Percentiles rank a stretch among this genome's conserved stretches.
These are phyloP conservation scores for Garrulus glandarius DNA, from an alignment of 2,797 vertebrate species.

Conservation along the genomic window DNA sequence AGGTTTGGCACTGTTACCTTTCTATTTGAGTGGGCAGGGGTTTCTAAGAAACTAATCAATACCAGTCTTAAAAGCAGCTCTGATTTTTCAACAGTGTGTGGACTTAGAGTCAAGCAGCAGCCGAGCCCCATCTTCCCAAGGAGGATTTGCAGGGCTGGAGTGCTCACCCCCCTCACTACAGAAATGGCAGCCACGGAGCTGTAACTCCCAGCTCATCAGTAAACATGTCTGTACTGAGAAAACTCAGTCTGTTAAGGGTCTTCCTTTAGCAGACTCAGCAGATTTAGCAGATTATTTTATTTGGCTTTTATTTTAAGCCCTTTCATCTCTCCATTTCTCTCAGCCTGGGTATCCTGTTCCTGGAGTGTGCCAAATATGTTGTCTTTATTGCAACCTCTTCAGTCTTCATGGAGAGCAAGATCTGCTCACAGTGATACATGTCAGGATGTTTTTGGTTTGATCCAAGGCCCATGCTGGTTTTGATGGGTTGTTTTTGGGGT, in stretches of 20 bases:
- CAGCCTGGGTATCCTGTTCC: not conserved
- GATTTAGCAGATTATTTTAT: not conserved
- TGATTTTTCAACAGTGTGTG: not conserved
- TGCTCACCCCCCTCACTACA: not conserved
- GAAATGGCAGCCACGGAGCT: not conserved
- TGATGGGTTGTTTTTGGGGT: too few species aligned
- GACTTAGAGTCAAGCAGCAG: not conserved
- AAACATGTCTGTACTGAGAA: not conserved
- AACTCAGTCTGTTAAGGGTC: not conserved
- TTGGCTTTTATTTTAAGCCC: not conserved
- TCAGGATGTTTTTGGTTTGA: not conserved
- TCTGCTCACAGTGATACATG: not conserved
- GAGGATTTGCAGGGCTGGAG: not conserved
- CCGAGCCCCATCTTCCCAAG: accelerated
- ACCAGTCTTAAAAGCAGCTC: not conserved
- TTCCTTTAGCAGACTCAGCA: not conserved
- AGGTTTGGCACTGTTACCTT: not conserved
- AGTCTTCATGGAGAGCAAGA: not conserved
- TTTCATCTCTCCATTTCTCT: not conserved
- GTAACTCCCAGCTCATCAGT: not conserved
- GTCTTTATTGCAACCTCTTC: not conserved
- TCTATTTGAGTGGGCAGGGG: accelerated
- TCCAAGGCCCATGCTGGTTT: not conserved
- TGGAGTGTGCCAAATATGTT: not conserved
- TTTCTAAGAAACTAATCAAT: not conserved